Evolutionary conservation across 2,113 vertebrate species (phyloP), one percentile per base, ranked within the genome.

Genomic region (Tupaia tana): DNA sequence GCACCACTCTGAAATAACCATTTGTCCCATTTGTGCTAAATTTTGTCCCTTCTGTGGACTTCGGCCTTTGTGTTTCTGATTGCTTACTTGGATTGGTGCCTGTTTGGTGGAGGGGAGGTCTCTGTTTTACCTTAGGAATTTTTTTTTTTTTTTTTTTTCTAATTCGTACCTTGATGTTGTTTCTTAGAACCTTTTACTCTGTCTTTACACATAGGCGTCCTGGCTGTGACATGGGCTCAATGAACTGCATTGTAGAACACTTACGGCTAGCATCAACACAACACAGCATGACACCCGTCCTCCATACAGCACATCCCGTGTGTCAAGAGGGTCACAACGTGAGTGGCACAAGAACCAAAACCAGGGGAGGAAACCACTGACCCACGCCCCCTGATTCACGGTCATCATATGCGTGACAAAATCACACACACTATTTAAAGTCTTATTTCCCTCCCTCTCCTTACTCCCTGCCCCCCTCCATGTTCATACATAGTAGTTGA

Each of bases 91-190:
- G 82, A 69, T 80, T 34, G 90, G 52, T 95, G 85, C 58, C 67
- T 82, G 9, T 29, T 75, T 61, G 34, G 9, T 25, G 20, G 43
- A 43, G 43, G 43, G 43, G 43, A 43, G 2, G 43, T 12, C 15
- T 89, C 85, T 89, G 18, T 79, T 95, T 96, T 59, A 15, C 63
- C 69, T 95, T 82, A n/a, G 78, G 58, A 63, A 3, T 4, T 82
- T 31, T 52, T 3, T 43, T 2, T 43, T 43, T 43, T 4, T 82
- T 31, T 79, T 79, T 54, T 9, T 43, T 19, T 79, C 43, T 84
- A 29, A 75, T 56, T 69, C 89, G 12, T 18, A 64, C 43, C 22
- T 92, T 89, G 29, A 9, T 52, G 19, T 77, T 52, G 25, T 77
- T 84, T 43, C 63, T 77, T 54, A 19, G 20, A 31, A 9, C 59